Evolutionary conservation across 2,888 invertebrate species (phyloP).

Genomic region (Therioaphis trifolii): DNA sequence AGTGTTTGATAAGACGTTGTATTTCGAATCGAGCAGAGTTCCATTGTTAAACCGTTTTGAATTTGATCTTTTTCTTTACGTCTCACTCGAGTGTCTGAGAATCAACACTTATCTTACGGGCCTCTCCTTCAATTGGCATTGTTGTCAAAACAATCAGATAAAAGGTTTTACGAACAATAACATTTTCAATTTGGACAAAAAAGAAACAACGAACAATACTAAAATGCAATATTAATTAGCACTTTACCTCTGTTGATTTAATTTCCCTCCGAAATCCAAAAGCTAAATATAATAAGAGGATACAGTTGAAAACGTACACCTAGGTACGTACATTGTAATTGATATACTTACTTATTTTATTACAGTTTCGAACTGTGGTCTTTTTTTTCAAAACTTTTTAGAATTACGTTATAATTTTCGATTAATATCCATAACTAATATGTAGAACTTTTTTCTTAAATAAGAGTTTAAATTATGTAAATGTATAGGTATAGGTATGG

Average conservation of each 20-base stretch:
- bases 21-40: too few relatives aligned
- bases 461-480: too few relatives aligned
- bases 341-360: too few relatives aligned
- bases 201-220: background rate
- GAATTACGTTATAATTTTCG: too few relatives aligned
- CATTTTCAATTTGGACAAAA: conserved; percentile 29
- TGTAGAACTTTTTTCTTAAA: too few relatives aligned
- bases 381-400: too few relatives aligned
- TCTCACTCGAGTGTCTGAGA: background rate
- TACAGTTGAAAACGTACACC: conserved; percentile 1
- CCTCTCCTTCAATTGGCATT: background rate
- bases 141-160: conserved; percentile 37
- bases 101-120: background rate
- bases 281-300: conserved; percentile 1
- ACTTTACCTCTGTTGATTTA: background rate
- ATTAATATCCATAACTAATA: too few relatives aligned
- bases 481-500: too few relatives aligned
- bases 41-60: too few relatives aligned
- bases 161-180: conserved; percentile 14
- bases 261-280: background rate
- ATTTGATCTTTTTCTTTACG: background rate
- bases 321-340: background rate
- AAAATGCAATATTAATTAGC: conserved; percentile 28
- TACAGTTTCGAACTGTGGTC: too few relatives aligned
- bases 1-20: too few relatives aligned